Conservation (phyloP, 1,140 invertebrate species). For the Drosophila kurseongensis region DNA sequence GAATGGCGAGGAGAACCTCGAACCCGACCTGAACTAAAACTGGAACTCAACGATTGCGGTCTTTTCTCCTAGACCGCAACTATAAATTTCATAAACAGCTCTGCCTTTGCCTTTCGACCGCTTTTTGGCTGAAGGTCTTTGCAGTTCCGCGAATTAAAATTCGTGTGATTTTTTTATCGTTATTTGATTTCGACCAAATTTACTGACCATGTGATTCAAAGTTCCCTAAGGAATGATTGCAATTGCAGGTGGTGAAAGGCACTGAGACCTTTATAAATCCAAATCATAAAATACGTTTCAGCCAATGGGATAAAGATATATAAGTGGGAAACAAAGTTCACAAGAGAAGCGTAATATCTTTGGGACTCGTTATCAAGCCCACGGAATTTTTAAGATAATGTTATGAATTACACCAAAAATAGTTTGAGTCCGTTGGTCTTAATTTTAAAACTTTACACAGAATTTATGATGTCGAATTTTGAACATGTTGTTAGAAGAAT, state of each 20-base stretch:
- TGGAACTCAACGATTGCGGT: constrained; percentile 33
- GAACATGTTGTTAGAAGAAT: too few species aligned
- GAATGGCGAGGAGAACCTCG: constrained; percentile 26
- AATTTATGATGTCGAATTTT: too few species aligned
- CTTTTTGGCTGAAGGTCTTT: constrained; percentile 61
- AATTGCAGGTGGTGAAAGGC: constrained; percentile 27
- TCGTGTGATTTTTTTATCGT: constrained; percentile 84
- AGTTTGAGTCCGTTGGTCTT: too few species aligned
- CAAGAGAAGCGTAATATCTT: too few species aligned
- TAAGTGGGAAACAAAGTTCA: neutral
- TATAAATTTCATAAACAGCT: constrained; percentile 79
- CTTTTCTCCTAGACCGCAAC: constrained; percentile 66
- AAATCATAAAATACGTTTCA: constrained; percentile 4
- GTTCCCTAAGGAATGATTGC: constrained; percentile 43
- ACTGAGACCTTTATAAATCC: neutral
- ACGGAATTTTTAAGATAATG: too few species aligned
- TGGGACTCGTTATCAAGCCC: too few species aligned
- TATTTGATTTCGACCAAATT: constrained; percentile 77
- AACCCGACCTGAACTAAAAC: constrained; percentile 19
- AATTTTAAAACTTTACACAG: too few species aligned
- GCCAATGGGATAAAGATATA: neutral
- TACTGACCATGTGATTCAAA: constrained; percentile 48
- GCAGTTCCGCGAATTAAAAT: constrained; percentile 80
- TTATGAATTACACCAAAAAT: too few species aligned
- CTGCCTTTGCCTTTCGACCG: constrained; percentile 38